phyloP scores from a whole-genome alignment of 1,140 invertebrate species.

The honey bee (Apis mellifera) region Amel_HAv3.1 CM009931.2:973501-974000 shows the following conservation, averaged over 20 bases:
- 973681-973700: too few species aligned
- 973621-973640: too few species aligned
- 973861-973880: slow-evolving; percentile 27
- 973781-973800: slow-evolving; percentile 45
- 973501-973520: not conserved
- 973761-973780: slow-evolving; percentile 62
- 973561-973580: too few species aligned
- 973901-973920: slow-evolving; percentile 4
- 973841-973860: slow-evolving; percentile 62
- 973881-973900: slow-evolving; percentile 25
- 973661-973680: too few species aligned
- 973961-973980: not conserved
- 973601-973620: too few species aligned
- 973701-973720: too few species aligned
- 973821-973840: slow-evolving; percentile 70
- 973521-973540: not conserved
- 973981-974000: slow-evolving; percentile 14
- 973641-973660: too few species aligned
- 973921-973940: not conserved
- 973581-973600: too few species aligned
- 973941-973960: not conserved
- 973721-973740: too few species aligned
- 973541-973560: too few species aligned
- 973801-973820: slow-evolving; percentile 65
- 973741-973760: slow-evolving; percentile 56